Percentiles rank a stretch among this genome's conserved stretches.
phyloP scores from a whole-genome alignment of 2,888 invertebrate genomes.

The Drosophila affinis region DNA sequence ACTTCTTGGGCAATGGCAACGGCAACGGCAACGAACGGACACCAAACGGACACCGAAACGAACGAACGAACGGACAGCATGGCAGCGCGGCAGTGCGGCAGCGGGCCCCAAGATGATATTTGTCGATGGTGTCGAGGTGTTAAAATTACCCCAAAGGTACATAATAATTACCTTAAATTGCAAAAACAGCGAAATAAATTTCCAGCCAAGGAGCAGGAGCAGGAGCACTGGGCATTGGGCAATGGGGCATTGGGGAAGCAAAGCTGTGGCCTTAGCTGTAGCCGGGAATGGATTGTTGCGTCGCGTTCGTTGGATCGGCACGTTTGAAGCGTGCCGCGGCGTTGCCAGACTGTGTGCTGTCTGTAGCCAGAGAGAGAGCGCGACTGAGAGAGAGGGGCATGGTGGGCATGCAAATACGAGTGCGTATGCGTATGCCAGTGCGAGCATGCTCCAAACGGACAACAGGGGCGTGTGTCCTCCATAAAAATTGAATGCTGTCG shows the following conservation, averaged over 20 bases:
- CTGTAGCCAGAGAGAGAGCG: not conserved
- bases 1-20: not conserved
- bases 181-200: constrained; percentile 83
- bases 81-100: constrained; percentile 51
- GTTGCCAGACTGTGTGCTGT: constrained; percentile 60
- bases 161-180: constrained; percentile 84
- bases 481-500: constrained; percentile 67
- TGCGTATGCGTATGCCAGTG: not conserved
- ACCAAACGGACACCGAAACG: constrained; percentile 1
- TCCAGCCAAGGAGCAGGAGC: constrained; percentile 43
- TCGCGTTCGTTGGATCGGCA: constrained; percentile 1
- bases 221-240: not conserved
- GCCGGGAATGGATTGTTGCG: not conserved
- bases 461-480: constrained; percentile 75
- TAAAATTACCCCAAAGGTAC: constrained; percentile 84
- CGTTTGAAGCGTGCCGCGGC: constrained; percentile 64
- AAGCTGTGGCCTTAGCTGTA: not conserved
- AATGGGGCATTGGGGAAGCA: not conserved
- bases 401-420: constrained; percentile 64
- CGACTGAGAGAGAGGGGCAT: not conserved
- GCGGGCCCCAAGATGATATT: constrained; percentile 75
- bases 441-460: constrained; percentile 11
- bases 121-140: constrained; percentile 83
- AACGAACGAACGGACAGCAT: no score
- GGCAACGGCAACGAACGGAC: not conserved